phyloP scores from a whole-genome alignment of 1,140 invertebrate genomes.

The Drosophila takahashii region DNA sequence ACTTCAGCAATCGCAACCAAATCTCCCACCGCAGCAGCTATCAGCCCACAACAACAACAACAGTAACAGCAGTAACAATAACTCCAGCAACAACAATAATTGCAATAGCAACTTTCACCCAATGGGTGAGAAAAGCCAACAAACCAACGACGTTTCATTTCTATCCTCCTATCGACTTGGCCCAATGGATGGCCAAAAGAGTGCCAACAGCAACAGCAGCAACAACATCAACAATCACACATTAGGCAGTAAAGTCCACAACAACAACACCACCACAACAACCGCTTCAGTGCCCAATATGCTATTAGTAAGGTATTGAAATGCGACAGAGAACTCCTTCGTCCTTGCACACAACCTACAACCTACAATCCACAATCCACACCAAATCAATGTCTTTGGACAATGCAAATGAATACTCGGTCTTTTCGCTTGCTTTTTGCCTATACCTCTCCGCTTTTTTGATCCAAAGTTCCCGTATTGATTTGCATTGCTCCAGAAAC shows the following conservation, averaged over 20 bases:
- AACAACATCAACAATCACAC: slow-evolving; percentile 47
- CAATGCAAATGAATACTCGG: slow-evolving; percentile 48
- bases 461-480: slow-evolving; percentile 22
- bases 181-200: slow-evolving; percentile 52
- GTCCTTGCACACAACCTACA: slow-evolving; percentile 63
- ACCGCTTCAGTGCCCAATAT: slow-evolving; percentile 72
- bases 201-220: slow-evolving; percentile 40
- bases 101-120: slow-evolving; percentile 39
- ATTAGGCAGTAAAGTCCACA: slow-evolving; percentile 63
- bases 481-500: slow-evolving; percentile 40
- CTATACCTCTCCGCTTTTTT: slow-evolving; percentile 13
- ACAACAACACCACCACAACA: slow-evolving; percentile 48
- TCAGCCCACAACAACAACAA: slow-evolving; percentile 37
- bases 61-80: slow-evolving; percentile 35
- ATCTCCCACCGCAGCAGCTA: slow-evolving; percentile 57
- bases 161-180: slow-evolving; percentile 52
- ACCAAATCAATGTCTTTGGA: slow-evolving; percentile 10
- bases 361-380: slow-evolving; percentile 42
- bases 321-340: slow-evolving; percentile 42
- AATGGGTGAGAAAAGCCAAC: slow-evolving; percentile 32
- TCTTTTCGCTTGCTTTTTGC: slow-evolving; percentile 23
- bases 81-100: slow-evolving; percentile 46
- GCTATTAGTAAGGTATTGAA: slow-evolving; percentile 84
- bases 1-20: slow-evolving; percentile 43
- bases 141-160: slow-evolving; percentile 49